These are phyloP conservation scores for Stegodyphus mimosarum DNA, from an alignment of 1,140 invertebrate species.

Conservation along the genomic window DNA sequence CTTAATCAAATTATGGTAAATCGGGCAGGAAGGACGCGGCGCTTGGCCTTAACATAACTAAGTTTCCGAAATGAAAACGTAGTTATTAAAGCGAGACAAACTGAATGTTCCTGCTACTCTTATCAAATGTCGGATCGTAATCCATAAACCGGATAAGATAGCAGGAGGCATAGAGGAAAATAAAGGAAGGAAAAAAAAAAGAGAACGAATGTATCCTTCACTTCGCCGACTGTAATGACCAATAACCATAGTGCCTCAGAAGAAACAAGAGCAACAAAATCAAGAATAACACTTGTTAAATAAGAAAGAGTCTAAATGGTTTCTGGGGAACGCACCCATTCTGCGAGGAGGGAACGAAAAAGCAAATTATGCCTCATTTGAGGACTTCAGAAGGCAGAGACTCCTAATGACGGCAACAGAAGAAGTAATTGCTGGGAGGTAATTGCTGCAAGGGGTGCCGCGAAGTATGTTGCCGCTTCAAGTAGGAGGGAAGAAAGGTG, in stretches of 20 bases:
- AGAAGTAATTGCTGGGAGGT: slow-evolving; percentile 27
- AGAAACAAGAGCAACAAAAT: not conserved
- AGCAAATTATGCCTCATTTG: slow-evolving; percentile 17
- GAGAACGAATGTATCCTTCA: not conserved
- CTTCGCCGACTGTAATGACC: slow-evolving; percentile 5
- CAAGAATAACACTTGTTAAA: not conserved
- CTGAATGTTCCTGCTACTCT: not conserved
- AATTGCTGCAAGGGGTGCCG: slow-evolving; percentile 54
- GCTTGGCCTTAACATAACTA: no score
- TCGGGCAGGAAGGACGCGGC: no score
- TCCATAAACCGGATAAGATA: not conserved
- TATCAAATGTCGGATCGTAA: not conserved
- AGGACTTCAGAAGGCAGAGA: not conserved
- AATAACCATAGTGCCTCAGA: slow-evolving; percentile 10
- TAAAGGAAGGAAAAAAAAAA: not conserved
- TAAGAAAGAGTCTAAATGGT: not conserved
- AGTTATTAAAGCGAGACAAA: no score
- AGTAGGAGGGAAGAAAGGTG: slow-evolving; percentile 6
- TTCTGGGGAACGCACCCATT: slow-evolving; percentile 33
- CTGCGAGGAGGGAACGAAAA: not conserved
- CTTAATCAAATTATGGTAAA: no score
- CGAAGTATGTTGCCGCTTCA: slow-evolving; percentile 36
- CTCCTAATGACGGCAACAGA: slow-evolving; percentile 26
- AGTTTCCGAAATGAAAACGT: no score
- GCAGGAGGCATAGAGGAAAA: no score